Percentiles rank a stretch among this genome's conserved stretches.
Evolutionary conservation across 2,888 invertebrate species (phyloP).

Genomic region (Drosophila pegasa): DNA sequence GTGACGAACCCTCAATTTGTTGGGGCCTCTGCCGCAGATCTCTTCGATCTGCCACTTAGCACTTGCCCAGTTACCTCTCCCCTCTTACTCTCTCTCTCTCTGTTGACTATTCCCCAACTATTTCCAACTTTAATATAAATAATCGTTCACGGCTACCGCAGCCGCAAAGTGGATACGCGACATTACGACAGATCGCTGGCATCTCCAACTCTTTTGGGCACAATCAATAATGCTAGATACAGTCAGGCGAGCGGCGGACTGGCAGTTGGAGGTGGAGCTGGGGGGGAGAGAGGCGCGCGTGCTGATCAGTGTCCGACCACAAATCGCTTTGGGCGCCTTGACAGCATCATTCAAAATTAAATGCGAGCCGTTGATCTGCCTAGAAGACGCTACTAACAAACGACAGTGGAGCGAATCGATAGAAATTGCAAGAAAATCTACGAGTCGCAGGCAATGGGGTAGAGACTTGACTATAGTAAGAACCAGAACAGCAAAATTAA

Average conservation of each 20-base stretch:
- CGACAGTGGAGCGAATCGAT: conserved; percentile 33
- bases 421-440: neutral
- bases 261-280: neutral
- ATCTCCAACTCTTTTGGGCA: conserved; percentile 70
- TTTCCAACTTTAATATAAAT: conserved; percentile 69
- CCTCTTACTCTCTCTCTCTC: neutral
- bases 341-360: conserved; percentile 78
- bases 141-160: conserved; percentile 69
- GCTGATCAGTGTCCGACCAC: conserved; percentile 75
- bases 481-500: too few relatives aligned
- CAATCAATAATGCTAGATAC: conserved; percentile 81
- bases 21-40: conserved; percentile 1
- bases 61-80: conserved; percentile 2
- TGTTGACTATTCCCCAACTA: conserved; percentile 29
- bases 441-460: neutral
- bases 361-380: conserved; percentile 39
- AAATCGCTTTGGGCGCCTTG: conserved; percentile 77
- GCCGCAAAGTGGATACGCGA: conserved; percentile 54
- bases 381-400: conserved; percentile 6
- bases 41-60: conserved; percentile 11
- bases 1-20: conserved; percentile 33
- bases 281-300: conserved; percentile 45
- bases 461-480: too few relatives aligned
- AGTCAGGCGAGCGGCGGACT: conserved; percentile 33
- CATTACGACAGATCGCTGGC: conserved; percentile 38